Base-by-base conservation (phyloP, 2,888 invertebrate genomes). In the Autographa gamma region DNA sequence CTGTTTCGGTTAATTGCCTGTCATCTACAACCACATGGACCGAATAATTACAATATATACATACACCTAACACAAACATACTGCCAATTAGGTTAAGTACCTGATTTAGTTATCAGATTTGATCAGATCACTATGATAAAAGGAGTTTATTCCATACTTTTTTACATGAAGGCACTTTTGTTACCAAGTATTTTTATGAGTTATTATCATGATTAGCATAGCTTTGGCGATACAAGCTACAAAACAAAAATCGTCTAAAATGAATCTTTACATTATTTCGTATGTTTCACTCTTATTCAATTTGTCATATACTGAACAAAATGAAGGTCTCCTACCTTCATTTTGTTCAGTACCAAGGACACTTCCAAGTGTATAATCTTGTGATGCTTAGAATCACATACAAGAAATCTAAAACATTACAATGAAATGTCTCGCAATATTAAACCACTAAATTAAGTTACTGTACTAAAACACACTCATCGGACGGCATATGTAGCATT, bases 81-180 rank as follows among this genome's bases (percentile, higher is more conserved):
- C 19, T 9, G 54, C 25, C 25, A 56, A 56, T 56, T 56, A 56
- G 54, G 54, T 56, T 56, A 56, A 56, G 54, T 56, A 56, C 54
- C n/a, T 60, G 32, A 60, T 60, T 60, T 38, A 60, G 34, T 60
- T 60, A 60, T 38, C 38, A 60, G 32, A 60, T 38, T 18, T 60
- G 54, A 56, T 56, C 19, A 25, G 54, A 56, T 56, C 19, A 18
- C 19, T 25, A 56, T 56, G 54, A 56, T 56, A 56, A 56, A 52
- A 18, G 19, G 13, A 56, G 25, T 56, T 56, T 13, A 19, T 56
- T 56, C 25, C 25, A 25, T 13, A 19, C 19, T 13, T 13, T 56
- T 60, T 60, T 31, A 32, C 31, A 14, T 16, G 16, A 34, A 60
- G n/a, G 5, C 16, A 16, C 13, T 63, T 19, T 54, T 11, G 18